Evolutionary conservation across 2,888 invertebrate species (phyloP).

Genomic region (Anarsia innoxiella): DNA sequence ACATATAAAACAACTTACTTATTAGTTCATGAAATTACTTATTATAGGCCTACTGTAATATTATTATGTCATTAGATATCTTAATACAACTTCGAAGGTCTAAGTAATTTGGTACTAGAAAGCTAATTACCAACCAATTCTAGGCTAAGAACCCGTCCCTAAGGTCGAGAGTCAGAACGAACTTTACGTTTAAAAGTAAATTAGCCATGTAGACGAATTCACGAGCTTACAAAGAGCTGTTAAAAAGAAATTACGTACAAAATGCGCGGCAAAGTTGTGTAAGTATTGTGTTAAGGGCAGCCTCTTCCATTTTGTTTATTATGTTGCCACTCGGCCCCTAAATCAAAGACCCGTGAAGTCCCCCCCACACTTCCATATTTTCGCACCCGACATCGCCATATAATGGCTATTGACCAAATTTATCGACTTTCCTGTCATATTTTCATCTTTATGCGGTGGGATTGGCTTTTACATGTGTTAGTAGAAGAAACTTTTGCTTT

Average conservation of each 20-base stretch:
- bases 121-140: too few relatives aligned
- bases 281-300: slow-evolving; percentile 13
- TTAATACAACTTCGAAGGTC: too few relatives aligned
- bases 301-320: slow-evolving; percentile 36
- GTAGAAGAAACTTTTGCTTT: slow-evolving; percentile 32
- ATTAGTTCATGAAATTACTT: too few relatives aligned
- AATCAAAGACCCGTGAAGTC: slow-evolving; percentile 66
- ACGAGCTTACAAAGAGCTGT: slow-evolving; percentile 8
- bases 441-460: slow-evolving; percentile 63
- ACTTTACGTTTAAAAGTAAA: slow-evolving; percentile 11
- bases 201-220: slow-evolving; percentile 9
- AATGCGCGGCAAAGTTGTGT: slow-evolving; percentile 3
- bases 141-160: too few relatives aligned
- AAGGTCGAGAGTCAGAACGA: background rate
- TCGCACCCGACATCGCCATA: slow-evolving; percentile 66
- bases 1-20: too few relatives aligned
- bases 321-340: slow-evolving; percentile 38
- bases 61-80: too few relatives aligned
- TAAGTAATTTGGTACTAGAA: too few relatives aligned
- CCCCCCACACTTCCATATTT: slow-evolving; percentile 66
- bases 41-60: too few relatives aligned
- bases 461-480: slow-evolving; percentile 49
- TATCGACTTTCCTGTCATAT: slow-evolving; percentile 69
- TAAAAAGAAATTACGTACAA: slow-evolving; percentile 13
- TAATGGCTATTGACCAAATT: slow-evolving; percentile 73